phyloP scores from a whole-genome alignment of 2,113 vertebrate genomes.

The Tupaia tana region DNA sequence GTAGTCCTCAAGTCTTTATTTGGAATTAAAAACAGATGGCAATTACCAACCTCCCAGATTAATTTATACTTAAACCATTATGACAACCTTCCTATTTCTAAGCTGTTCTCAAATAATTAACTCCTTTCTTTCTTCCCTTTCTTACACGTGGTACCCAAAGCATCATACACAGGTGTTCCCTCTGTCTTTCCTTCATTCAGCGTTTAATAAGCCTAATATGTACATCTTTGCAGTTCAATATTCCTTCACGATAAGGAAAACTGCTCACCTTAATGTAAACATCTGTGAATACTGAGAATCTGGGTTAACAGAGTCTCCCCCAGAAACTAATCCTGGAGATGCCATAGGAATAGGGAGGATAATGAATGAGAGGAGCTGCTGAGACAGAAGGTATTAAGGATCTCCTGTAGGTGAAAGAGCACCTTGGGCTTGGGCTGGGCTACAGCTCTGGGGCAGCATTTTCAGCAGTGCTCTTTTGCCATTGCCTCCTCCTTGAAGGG shows the following conservation, averaged over 20 bases:
- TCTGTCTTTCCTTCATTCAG: background rate
- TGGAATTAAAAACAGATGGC: background rate
- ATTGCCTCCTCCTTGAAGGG: background rate
- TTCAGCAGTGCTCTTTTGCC: background rate
- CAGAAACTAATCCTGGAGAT: background rate
- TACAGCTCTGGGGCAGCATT: background rate
- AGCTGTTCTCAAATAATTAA: background rate
- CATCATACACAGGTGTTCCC: background rate
- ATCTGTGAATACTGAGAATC: background rate
- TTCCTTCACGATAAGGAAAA: background rate
- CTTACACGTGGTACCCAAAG: background rate
- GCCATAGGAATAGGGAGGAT: background rate
- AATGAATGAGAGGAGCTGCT: background rate
- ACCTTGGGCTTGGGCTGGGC: background rate
- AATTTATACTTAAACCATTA: background rate
- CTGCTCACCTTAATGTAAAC: background rate
- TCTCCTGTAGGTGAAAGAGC: background rate
- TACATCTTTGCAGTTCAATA: background rate
- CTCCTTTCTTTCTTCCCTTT: background rate
- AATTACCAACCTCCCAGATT: background rate
- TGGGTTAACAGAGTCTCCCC: background rate
- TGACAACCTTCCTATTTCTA: background rate
- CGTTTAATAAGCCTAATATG: background rate
- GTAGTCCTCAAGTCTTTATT: constrained; percentile 3
- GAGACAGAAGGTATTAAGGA: background rate